A percentile compares a stretch with the other conserved stretches of the same genome.
Conservation (phyloP, 2,888 invertebrate species). For the Neuroscelio doddi region DNA sequence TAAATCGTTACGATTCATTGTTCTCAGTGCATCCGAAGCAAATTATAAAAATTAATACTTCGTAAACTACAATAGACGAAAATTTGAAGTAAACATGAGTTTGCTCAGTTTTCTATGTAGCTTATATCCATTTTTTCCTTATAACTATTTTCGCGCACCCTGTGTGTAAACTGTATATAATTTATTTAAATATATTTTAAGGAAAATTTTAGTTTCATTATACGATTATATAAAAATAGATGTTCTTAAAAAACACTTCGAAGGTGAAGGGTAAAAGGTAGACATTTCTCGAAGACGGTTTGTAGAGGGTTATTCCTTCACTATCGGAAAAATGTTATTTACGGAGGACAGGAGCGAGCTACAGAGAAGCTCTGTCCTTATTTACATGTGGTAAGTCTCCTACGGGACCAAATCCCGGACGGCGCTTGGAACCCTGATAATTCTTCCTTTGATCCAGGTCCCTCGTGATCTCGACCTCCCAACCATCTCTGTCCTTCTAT, state of each 20-base stretch:
- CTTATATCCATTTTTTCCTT: no score
- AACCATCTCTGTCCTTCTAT: constrained; percentile 41
- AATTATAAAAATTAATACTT: no score
- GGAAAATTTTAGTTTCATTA: no score
- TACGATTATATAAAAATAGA: no score
- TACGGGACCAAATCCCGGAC: constrained; percentile 72
- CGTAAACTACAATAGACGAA: no score
- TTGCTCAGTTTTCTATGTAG: no score
- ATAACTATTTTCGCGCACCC: no score
- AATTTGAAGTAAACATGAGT: no score
- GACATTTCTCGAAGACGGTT: constrained; percentile 24
- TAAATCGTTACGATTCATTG: no score
- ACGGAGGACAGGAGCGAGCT: constrained; percentile 63
- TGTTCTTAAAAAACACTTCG: not conserved
- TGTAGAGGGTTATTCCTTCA: constrained; percentile 43
- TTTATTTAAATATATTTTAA: no score
- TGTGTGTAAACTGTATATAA: no score
- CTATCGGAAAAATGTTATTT: constrained; percentile 72
- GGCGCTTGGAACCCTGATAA: constrained; percentile 70
- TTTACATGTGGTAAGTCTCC: constrained; percentile 73
- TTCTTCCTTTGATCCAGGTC: constrained; percentile 72
- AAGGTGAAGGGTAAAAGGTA: constrained; percentile 17
- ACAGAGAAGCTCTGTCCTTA: constrained; percentile 69
- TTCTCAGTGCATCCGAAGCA: no score
- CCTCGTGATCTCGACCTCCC: constrained; percentile 59